Percentiles rank a stretch among this genome's conserved stretches.
Conservation (phyloP, 2,113 vertebrate genomes). For the Prietella phreatophila region DNA sequence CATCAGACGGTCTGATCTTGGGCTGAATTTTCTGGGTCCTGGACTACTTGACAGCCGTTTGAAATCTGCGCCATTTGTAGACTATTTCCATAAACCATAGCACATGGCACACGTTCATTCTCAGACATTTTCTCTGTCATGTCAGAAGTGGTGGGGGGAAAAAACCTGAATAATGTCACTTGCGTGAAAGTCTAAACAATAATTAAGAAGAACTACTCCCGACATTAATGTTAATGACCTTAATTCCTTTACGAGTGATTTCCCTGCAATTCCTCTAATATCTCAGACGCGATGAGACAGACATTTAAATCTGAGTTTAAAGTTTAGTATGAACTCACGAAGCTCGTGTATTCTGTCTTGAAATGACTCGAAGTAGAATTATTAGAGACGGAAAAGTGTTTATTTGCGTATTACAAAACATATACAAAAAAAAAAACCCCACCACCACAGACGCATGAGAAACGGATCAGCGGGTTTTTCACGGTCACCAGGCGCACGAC, state of each 20-base stretch:
- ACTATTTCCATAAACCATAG: too few relatives aligned
- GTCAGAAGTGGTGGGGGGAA: too few relatives aligned
- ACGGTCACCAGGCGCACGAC: slow-evolving; percentile 74
- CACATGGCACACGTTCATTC: too few relatives aligned
- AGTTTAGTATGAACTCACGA: not conserved
- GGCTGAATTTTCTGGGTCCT: too few relatives aligned
- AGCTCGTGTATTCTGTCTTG: not conserved
- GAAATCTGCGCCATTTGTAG: too few relatives aligned
- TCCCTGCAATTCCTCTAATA: too few relatives aligned
- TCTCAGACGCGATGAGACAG: too few relatives aligned
- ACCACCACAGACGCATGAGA: not conserved
- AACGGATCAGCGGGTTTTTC: not conserved
- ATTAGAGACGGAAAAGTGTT: not conserved
- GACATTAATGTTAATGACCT: not conserved
- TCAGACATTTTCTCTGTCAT: too few relatives aligned
- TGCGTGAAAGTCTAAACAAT: too few relatives aligned
- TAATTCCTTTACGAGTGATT: not conserved
- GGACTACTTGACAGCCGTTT: too few relatives aligned
- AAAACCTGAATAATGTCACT: too few relatives aligned
- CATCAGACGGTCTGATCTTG: too few relatives aligned
- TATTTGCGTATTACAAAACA: not conserved
- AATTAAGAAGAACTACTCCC: not conserved
- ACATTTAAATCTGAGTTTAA: not conserved
- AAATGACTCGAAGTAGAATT: not conserved
- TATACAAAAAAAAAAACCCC: not conserved